Conservation (phyloP, 2,888 invertebrate species). For the Rhodophaea formosa region DNA sequence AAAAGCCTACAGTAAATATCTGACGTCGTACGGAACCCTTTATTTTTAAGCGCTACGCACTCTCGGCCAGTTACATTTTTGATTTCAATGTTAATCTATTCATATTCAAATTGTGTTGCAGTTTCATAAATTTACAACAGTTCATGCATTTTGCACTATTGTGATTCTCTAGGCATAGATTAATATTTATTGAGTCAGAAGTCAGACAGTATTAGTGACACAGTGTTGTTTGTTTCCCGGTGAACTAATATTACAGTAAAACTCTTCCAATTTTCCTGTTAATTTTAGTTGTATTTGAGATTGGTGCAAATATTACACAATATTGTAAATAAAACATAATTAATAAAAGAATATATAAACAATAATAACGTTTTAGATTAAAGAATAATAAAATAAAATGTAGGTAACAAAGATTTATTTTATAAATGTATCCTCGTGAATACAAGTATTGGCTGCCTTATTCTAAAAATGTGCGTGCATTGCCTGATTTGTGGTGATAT, state of each 20-base stretch:
- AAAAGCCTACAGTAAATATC: too few relatives aligned
- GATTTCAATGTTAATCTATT: neutral
- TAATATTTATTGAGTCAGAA: neutral
- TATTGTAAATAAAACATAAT: neutral
- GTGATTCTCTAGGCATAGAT: neutral
- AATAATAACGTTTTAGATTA: neutral
- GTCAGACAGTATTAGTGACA: neutral
- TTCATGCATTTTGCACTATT: neutral
- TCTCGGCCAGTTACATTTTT: neutral
- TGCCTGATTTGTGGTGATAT: conserved; percentile 6
- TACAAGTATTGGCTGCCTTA: too few relatives aligned
- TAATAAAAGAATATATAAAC: neutral
- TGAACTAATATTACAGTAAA: neutral
- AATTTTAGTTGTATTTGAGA: neutral
- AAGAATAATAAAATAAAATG: neutral
- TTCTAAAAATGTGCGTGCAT: too few relatives aligned
- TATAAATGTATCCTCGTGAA: too few relatives aligned
- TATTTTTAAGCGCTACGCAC: too few relatives aligned
- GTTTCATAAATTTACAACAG: neutral
- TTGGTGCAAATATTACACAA: neutral
- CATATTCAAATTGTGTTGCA: neutral
- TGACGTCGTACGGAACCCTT: too few relatives aligned
- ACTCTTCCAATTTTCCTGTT: neutral
- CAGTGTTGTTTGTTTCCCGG: conserved; percentile 11
- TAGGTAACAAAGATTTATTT: too few relatives aligned